Evolutionary conservation across 1,140 invertebrate species (phyloP).

Genomic region (Drosophila subpulchrella): DNA sequence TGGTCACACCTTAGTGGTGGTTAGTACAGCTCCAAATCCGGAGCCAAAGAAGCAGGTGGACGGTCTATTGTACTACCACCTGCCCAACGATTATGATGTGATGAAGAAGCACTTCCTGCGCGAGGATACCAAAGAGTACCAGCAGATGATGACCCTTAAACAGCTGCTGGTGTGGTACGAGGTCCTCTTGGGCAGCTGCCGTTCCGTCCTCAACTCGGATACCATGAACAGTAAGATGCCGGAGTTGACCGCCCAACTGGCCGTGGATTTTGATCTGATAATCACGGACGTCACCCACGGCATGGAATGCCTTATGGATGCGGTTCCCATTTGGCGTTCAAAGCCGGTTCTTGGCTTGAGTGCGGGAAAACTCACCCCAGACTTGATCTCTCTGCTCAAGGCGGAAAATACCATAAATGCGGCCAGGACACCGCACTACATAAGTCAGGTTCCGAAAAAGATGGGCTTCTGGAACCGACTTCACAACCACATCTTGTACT

Average conservation of each 20-base stretch:
- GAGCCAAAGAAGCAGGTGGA: slow-evolving; percentile 1
- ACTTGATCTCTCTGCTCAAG: slow-evolving; percentile 27
- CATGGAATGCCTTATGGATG: slow-evolving; percentile 50
- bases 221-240: neutral
- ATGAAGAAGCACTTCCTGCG: slow-evolving; percentile 44
- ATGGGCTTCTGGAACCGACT: slow-evolving; percentile 73
- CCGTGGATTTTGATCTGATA: slow-evolving; percentile 52
- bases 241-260: neutral
- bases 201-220: slow-evolving; percentile 1
- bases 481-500: slow-evolving; percentile 65
- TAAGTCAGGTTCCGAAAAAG: slow-evolving; percentile 23
- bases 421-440: slow-evolving; percentile 49
- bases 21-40: slow-evolving; percentile 17
- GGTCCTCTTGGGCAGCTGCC: slow-evolving; percentile 47
- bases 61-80: neutral
- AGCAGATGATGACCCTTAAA: slow-evolving; percentile 22
- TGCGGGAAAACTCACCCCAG: slow-evolving; percentile 51
- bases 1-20: slow-evolving; percentile 50
- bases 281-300: slow-evolving; percentile 64
- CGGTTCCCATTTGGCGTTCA: neutral
- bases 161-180: slow-evolving; percentile 65
- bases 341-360: slow-evolving; percentile 66
- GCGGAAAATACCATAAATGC: slow-evolving; percentile 62
- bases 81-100: slow-evolving; percentile 52
- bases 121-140: neutral